These are phyloP conservation scores for Antheraea mylitta DNA, from an alignment of 1,140 invertebrate species.

Conservation along the genomic window DNA sequence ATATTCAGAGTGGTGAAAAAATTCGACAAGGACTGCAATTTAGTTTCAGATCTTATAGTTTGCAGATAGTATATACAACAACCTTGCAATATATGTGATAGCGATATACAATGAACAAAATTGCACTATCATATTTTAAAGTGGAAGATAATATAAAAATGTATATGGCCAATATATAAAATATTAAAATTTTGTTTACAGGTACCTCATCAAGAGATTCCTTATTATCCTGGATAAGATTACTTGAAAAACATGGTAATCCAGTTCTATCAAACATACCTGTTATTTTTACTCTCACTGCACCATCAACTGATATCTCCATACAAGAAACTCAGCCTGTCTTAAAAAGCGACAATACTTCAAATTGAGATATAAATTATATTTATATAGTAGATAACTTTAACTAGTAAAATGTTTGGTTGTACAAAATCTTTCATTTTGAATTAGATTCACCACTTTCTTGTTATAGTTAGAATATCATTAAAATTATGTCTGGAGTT, in stretches of 20 bases:
- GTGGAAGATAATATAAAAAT: too few relatives aligned
- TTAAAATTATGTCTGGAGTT: too few relatives aligned
- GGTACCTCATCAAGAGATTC: conserved; percentile 95
- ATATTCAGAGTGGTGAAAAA: too few relatives aligned
- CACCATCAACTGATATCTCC: conserved; percentile 57
- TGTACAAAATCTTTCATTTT: not conserved
- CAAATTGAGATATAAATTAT: not conserved
- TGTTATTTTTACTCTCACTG: conserved; percentile 86
- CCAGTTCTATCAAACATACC: conserved; percentile 86
- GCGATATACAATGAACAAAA: too few relatives aligned
- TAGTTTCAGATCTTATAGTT: too few relatives aligned
- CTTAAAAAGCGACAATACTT: not conserved
- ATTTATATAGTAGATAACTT: not conserved
- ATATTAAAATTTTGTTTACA: conserved; percentile 31
- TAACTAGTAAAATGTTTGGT: not conserved
- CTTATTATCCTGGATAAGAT: conserved; percentile 94
- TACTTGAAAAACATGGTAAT: conserved; percentile 89
- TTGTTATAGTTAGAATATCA: too few relatives aligned
- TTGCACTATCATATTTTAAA: too few relatives aligned
- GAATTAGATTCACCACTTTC: too few relatives aligned
- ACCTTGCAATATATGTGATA: too few relatives aligned
- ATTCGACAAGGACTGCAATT: too few relatives aligned
- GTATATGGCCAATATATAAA: too few relatives aligned
- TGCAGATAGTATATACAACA: too few relatives aligned
- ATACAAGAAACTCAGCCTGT: conserved; percentile 54